phyloP scores from a whole-genome alignment of 2,797 vertebrate species.

The Chiroxiphia lanceolata region DNA sequence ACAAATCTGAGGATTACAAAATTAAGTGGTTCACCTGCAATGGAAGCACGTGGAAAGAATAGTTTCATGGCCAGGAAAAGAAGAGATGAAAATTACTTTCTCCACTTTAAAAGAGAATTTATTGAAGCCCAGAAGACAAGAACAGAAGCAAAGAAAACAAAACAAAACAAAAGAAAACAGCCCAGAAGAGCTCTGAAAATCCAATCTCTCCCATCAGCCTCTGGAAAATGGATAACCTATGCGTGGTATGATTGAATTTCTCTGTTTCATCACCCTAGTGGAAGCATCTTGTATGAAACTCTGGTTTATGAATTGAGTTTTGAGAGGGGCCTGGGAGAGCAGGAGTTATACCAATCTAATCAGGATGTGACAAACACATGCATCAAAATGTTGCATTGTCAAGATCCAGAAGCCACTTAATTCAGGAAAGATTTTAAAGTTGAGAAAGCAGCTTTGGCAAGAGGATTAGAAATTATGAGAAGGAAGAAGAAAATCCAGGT shows the following conservation, averaged over 20 bases:
- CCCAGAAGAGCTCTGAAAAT: constrained; percentile 53
- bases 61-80: background rate
- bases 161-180: constrained; percentile 24
- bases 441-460: constrained; percentile 16
- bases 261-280: constrained; percentile 59
- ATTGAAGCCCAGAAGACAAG: constrained; percentile 35
- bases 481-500: background rate
- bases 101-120: constrained; percentile 30
- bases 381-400: constrained; percentile 62
- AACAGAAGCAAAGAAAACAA: constrained; percentile 14
- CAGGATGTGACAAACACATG: constrained; percentile 64
- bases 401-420: constrained; percentile 60
- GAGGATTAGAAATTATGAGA: background rate
- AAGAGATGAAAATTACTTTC: constrained; percentile 12
- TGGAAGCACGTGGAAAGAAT: background rate
- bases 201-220: constrained; percentile 52
- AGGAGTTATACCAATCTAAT: constrained; percentile 63
- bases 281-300: constrained; percentile 63
- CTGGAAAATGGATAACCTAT: constrained; percentile 65
- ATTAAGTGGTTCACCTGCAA: background rate
- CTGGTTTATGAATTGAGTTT: constrained; percentile 66
- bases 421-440: constrained; percentile 56
- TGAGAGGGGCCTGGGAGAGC: constrained; percentile 52
- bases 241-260: constrained; percentile 56
- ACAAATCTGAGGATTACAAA: background rate